phyloP scores from a whole-genome alignment of 2,797 vertebrate genomes.

The Lindbergichthys nudifrons region DNA sequence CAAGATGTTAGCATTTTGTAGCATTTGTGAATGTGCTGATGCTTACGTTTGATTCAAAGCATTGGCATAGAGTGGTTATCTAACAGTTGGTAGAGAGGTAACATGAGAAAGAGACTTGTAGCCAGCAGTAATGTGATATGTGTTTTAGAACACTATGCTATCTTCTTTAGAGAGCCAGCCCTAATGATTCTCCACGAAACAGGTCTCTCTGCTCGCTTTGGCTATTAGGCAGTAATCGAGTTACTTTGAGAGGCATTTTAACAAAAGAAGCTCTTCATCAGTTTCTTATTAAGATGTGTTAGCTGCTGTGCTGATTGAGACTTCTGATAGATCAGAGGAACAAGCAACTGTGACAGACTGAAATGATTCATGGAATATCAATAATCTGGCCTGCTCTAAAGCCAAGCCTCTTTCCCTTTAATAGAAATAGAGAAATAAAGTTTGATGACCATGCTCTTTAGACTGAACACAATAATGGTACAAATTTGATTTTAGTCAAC shows the following conservation, averaged over 20 bases:
- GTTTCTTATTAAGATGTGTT: slow-evolving; percentile 66
- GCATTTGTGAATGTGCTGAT: too few species aligned
- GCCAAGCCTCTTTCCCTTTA: not conserved
- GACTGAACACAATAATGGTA: not conserved
- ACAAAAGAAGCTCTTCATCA: slow-evolving; percentile 61
- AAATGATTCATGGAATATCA: slow-evolving; percentile 53
- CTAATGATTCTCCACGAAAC: slow-evolving; percentile 15
- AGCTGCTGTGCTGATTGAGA: slow-evolving; percentile 53
- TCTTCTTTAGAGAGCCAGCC: not conserved
- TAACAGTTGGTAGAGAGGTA: not conserved
- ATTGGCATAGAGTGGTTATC: not conserved
- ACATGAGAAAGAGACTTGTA: not conserved
- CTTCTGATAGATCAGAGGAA: slow-evolving; percentile 45
- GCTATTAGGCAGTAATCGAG: slow-evolving; percentile 56
- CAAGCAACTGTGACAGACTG: slow-evolving; percentile 45
- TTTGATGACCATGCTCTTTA: slow-evolving; percentile 4
- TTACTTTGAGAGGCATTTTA: slow-evolving; percentile 57
- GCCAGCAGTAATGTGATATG: not conserved
- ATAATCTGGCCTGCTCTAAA: slow-evolving; percentile 20
- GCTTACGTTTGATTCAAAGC: not conserved
- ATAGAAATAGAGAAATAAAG: slow-evolving; percentile 7
- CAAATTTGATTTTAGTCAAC: not conserved
- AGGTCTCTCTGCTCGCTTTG: slow-evolving; percentile 28
- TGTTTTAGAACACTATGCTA: not conserved
- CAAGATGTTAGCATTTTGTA: too few species aligned